Base-by-base conservation (phyloP, 2,888 invertebrate species). In the Ditylenchus weischeri region DNA sequence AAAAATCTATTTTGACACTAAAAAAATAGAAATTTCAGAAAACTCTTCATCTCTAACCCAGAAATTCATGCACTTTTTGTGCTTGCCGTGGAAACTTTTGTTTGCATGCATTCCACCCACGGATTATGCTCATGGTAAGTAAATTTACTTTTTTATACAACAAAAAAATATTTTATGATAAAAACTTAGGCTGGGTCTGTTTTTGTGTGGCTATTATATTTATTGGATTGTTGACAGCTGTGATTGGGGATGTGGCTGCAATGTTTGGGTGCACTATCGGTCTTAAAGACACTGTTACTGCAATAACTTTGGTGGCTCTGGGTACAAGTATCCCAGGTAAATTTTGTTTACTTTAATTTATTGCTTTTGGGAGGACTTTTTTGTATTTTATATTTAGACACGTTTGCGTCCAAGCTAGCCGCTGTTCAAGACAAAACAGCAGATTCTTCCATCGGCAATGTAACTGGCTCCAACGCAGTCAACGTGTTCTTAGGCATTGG, bases 91-190 rank as follows among this genome's bases (percentile, higher is more conserved):
- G 96, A 98, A 99, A 86, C 87, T 98, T 62, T 85, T 94, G 69
- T 98, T 96, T 85, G 96, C 96, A 65, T 91, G 93, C 84, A 91
- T 98, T 72, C 96, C 96, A 78, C 96, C 96, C n/a, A 96, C 96
- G 85, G 94, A 92, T 91, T 86, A 76, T 64, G 19, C 35, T 13
- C 59, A 59, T 15, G 59, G 59, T 21, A 38, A 35, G 6, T 19
- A 19, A 2, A 19, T 29, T 59, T 23, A 29, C 11, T 11, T 58
- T 8, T 11, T 51, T 51, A 13, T 51, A 6, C 51, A 51, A 15
- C 23, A 51, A 51, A 6, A 21, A 54, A 23, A 54, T 18, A 2
- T 7, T 54, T 15, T 11, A 54, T 11, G 19, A 18, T 13, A 54
- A 54, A 50, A 50, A 7, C n/a, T 54, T 54, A 67, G 96, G 96